phyloP scores from a whole-genome alignment of 64 coral and sea anemone species.

The Montipora cactus region DNA sequence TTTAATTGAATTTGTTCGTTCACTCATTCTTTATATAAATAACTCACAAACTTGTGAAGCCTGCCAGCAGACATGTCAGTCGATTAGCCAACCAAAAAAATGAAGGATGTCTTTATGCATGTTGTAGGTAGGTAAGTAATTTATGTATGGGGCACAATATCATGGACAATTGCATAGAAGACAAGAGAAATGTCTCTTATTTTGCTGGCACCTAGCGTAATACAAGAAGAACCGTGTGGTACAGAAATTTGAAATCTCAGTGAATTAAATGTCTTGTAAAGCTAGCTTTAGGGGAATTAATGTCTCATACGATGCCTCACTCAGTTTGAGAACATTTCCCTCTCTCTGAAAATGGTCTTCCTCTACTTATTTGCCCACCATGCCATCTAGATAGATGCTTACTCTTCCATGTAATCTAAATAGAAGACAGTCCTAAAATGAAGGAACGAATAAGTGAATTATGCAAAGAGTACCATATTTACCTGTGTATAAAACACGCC shows the following conservation, averaged over 20 bases:
- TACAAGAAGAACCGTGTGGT: not conserved
- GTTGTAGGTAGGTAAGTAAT: too few relatives aligned
- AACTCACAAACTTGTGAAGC: too few relatives aligned
- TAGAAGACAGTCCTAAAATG: constrained; percentile 26
- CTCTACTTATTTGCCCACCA: constrained; percentile 19
- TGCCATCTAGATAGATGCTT: constrained; percentile 22
- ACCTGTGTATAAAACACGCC: too few relatives aligned
- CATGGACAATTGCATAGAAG: not conserved
- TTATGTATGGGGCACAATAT: too few relatives aligned
- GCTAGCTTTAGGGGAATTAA: constrained; percentile 14
- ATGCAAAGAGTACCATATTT: constrained; percentile 7
- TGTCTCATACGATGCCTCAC: constrained; percentile 1
- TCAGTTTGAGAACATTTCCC: constrained; percentile 39
- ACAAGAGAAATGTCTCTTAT: not conserved
- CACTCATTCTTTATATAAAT: too few relatives aligned
- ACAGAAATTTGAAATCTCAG: not conserved
- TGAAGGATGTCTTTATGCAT: too few relatives aligned
- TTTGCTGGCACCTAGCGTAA: not conserved
- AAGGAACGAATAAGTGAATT: constrained; percentile 17
- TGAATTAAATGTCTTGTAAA: not conserved
- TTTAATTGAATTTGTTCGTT: too few relatives aligned
- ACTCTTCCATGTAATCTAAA: constrained; percentile 32
- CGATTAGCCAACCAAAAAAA: too few relatives aligned
- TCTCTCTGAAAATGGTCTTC: constrained; percentile 46
- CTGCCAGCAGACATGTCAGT: too few relatives aligned